These are phyloP conservation scores for Simalia tracyae DNA, from an alignment of 2,797 vertebrate species.

Conservation along the genomic window DNA sequence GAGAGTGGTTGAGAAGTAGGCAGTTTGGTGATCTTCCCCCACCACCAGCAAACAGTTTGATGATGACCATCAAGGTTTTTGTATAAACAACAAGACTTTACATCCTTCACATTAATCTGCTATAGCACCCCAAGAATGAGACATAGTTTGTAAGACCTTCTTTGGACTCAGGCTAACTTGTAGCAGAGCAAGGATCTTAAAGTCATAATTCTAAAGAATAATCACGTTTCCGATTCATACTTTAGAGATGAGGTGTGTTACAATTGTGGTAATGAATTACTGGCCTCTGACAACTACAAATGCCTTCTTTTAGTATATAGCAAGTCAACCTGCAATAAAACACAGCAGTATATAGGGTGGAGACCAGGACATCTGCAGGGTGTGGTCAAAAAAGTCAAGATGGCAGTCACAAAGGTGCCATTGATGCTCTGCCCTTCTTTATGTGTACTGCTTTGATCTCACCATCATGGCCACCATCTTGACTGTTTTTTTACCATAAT, in stretches of 20 bases:
- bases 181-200: not conserved
- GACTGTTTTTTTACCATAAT: not conserved
- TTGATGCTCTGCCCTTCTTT: not conserved
- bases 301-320: not conserved
- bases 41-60: fast-evolving
- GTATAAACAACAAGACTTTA: not conserved
- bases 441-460: not conserved
- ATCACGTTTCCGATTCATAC: not conserved
- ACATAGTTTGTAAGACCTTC: conserved; percentile 18
- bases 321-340: not conserved
- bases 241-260: not conserved
- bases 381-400: not conserved
- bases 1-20: not conserved
- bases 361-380: too few species aligned
- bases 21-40: not conserved
- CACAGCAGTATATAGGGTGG: not conserved
- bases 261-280: not conserved
- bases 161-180: not conserved
- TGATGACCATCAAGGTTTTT: not conserved
- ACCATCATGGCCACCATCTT: not conserved
- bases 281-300: not conserved
- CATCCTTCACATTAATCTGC: not conserved
- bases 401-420: not conserved
- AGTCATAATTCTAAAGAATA: not conserved
- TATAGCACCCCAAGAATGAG: not conserved